Conservation (phyloP, 2,888 invertebrate genomes). For the Mactromeris polynyma region DNA sequence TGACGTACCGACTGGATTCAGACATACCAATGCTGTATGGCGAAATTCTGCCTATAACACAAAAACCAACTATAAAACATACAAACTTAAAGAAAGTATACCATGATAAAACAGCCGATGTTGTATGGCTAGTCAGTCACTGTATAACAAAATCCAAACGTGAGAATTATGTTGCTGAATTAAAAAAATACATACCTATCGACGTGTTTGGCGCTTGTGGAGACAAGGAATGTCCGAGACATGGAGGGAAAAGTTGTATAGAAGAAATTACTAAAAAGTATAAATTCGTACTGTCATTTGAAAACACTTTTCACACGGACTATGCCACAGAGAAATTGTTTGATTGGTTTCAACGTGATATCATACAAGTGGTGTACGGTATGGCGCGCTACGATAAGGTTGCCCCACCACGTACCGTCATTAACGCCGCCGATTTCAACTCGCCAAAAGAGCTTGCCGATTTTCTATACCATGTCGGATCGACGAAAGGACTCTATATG, state of each 20-base stretch:
- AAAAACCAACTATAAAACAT: neutral
- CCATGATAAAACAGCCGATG: neutral
- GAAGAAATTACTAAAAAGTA: conserved; percentile 25
- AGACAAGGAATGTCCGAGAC: conserved; percentile 9
- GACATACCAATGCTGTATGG: conserved; percentile 45
- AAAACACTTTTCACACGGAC: conserved; percentile 65
- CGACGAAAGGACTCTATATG: conserved; percentile 1
- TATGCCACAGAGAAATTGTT: conserved; percentile 69
- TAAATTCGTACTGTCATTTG: conserved; percentile 57
- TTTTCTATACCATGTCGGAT: neutral
- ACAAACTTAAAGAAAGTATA: neutral
- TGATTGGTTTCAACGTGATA: conserved; percentile 44
- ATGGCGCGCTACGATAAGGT: neutral
- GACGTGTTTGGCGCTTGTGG: conserved; percentile 42
- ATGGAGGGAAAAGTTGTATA: neutral
- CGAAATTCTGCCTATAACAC: neutral
- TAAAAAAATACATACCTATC: conserved; percentile 31
- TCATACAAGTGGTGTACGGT: conserved; percentile 51
- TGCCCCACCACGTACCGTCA: conserved; percentile 19
- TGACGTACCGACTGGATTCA: conserved; percentile 45
- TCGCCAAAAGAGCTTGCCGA: conserved; percentile 32
- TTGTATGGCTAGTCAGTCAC: conserved; percentile 48
- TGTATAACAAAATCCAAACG: conserved; percentile 41
- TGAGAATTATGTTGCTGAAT: conserved; percentile 26
- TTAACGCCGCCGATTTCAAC: conserved; percentile 25